phyloP scores from a whole-genome alignment of 2,888 invertebrate genomes.

The Eilema griseolum region DNA sequence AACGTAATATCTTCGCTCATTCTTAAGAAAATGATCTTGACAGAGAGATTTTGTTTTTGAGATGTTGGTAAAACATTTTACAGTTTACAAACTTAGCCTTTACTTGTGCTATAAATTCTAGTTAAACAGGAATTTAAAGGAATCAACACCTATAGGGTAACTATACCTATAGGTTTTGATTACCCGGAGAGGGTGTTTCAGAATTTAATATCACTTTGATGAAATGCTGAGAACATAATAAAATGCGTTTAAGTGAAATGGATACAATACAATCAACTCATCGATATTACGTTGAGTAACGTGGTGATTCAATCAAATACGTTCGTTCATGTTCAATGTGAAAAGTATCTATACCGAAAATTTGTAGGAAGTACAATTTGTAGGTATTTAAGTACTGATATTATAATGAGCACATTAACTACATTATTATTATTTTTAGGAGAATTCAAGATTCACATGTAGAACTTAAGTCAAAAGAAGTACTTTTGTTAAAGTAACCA shows the following conservation, averaged over 20 bases:
- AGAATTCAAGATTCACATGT: not conserved
- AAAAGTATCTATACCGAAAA: constrained; percentile 6
- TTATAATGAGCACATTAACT: not conserved
- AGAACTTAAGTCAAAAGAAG: not conserved
- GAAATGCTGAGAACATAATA: constrained; percentile 33
- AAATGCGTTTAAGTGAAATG: constrained; percentile 38
- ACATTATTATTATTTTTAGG: not conserved
- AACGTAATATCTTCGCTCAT: too few species aligned
- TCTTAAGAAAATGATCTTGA: too few species aligned
- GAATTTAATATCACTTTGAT: constrained; percentile 27
- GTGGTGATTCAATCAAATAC: constrained; percentile 32
- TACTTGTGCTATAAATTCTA: too few species aligned
- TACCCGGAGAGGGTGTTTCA: too few species aligned
- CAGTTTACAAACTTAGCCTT: too few species aligned
- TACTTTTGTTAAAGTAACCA: constrained; percentile 1
- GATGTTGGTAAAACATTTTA: too few species aligned
- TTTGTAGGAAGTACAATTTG: not conserved
- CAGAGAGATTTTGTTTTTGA: too few species aligned
- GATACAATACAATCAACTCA: constrained; percentile 38
- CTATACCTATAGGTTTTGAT: too few species aligned
- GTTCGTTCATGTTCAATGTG: constrained; percentile 11
- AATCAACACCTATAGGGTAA: too few species aligned
- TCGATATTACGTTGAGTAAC: constrained; percentile 33
- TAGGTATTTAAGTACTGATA: too few species aligned
- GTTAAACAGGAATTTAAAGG: too few species aligned